Conservation (phyloP, 2,888 invertebrate species). For the Noctua pronuba region DNA sequence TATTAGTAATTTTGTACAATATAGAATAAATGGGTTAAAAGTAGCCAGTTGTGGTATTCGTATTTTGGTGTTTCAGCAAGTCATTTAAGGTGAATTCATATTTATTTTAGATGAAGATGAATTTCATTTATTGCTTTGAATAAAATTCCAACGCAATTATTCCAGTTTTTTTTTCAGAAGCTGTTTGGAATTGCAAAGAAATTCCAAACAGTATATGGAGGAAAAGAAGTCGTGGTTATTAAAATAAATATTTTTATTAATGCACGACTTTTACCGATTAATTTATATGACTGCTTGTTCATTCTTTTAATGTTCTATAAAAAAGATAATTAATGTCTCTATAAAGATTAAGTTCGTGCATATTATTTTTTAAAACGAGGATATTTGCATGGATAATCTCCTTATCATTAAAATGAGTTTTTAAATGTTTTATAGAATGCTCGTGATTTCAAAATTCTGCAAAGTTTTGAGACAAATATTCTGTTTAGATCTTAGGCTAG, state of each 20-base stretch:
- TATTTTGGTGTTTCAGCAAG: not conserved
- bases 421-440: not conserved
- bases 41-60: not conserved
- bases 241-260: slow-evolving; percentile 23
- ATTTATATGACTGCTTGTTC: slow-evolving; percentile 11
- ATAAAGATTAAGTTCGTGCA: not conserved
- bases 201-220: not conserved
- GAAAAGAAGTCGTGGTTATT: slow-evolving; percentile 27
- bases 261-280: slow-evolving; percentile 25
- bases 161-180: not conserved
- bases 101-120: not conserved
- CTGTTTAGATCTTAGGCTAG: not conserved
- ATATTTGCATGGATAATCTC: not conserved
- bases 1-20: slow-evolving; percentile 1
- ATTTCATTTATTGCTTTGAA: not conserved
- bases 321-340: not conserved
- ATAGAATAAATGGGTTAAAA: slow-evolving; percentile 6
- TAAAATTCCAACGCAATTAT: not conserved
- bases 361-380: not conserved
- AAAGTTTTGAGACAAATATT: not conserved
- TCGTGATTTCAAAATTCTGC: not conserved
- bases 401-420: not conserved
- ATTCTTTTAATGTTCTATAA: slow-evolving; percentile 10
- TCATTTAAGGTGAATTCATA: not conserved
- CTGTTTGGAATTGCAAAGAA: not conserved